Evolutionary conservation across 92 coral and sea anemone species (phyloP).

Genomic region (Meandrina meandrites): DNA sequence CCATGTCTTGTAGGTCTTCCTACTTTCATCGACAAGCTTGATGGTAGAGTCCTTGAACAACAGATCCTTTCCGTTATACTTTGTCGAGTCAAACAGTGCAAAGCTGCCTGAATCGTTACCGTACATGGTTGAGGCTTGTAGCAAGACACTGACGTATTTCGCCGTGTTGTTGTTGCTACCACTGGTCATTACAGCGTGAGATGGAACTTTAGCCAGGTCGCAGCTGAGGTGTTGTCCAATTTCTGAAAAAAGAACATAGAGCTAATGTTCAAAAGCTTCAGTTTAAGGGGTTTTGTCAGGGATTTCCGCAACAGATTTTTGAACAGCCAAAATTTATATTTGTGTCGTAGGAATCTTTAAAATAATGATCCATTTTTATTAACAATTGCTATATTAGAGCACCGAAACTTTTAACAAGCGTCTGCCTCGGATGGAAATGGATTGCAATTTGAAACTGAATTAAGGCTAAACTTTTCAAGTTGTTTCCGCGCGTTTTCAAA

Average conservation of each 20-base stretch:
- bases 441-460: too few relatives aligned
- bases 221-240: conserved; percentile 8
- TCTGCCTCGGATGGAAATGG: too few relatives aligned
- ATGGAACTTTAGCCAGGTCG: conserved; percentile 41
- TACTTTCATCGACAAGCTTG: conserved; percentile 18
- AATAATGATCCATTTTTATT: too few relatives aligned
- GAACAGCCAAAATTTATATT: too few relatives aligned
- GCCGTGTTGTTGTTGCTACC: neutral
- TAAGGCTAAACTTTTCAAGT: too few relatives aligned
- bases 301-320: too few relatives aligned
- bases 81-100: conserved; percentile 34
- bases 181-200: conserved; percentile 58
- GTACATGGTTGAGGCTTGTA: conserved; percentile 20
- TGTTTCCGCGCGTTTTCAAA: too few relatives aligned
- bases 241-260: neutral
- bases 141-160: conserved; percentile 9
- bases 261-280: too few relatives aligned
- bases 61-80: conserved; percentile 28
- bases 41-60: conserved; percentile 63
- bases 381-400: too few relatives aligned
- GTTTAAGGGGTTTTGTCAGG: too few relatives aligned
- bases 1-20: conserved; percentile 7
- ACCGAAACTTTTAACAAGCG: too few relatives aligned
- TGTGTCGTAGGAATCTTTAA: too few relatives aligned
- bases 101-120: conserved; percentile 15